Evolutionary conservation across 2,113 vertebrate genomes (phyloP).

Genomic region (Chaetodon auriga): DNA sequence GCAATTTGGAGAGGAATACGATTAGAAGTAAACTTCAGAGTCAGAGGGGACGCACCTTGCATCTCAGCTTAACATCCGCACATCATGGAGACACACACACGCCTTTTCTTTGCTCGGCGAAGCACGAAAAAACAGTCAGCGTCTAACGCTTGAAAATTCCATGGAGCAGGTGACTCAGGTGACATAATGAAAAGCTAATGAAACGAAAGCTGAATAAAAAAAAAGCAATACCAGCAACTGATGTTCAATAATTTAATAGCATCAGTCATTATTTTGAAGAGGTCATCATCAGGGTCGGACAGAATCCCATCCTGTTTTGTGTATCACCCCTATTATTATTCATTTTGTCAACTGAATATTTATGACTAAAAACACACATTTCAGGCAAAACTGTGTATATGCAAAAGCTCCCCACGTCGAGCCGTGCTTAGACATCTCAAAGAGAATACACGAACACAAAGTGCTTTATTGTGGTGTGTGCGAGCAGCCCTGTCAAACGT

Average conservation of each 20-base stretch:
- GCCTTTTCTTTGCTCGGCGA: conserved; percentile 14
- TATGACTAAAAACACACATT: conserved; percentile 65
- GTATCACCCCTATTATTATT: conserved; percentile 37
- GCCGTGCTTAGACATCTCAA: conserved; percentile 65
- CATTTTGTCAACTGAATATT: conserved; percentile 66
- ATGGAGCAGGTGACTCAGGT: conserved; percentile 27
- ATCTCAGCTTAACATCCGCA: conserved; percentile 1
- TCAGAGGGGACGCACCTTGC: conserved; percentile 39
- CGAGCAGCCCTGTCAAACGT: conserved; percentile 69
- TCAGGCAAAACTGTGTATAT: conserved; percentile 47
- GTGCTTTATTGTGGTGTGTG: conserved; percentile 54
- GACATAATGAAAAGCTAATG: conserved; percentile 27
- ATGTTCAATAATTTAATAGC: conserved; percentile 35
- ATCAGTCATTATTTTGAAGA: conserved; percentile 46
- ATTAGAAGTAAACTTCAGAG: conserved; percentile 56
- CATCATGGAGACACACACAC: conserved; percentile 22
- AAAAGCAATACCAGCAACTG: no score
- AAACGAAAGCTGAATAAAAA: conserved; percentile 17
- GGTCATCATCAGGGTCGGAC: conserved; percentile 43
- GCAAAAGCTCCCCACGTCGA: conserved; percentile 46
- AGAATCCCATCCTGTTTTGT: conserved; percentile 18
- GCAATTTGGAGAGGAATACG: conserved; percentile 64
- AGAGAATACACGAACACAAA: conserved; percentile 71
- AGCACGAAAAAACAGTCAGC: conserved; percentile 57
- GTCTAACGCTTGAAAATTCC: conserved; percentile 25